A percentile compares a stretch with the other conserved stretches of the same genome.
phyloP scores from a whole-genome alignment of 2,113 vertebrate species.

The Lutjanus erythropterus region DNA sequence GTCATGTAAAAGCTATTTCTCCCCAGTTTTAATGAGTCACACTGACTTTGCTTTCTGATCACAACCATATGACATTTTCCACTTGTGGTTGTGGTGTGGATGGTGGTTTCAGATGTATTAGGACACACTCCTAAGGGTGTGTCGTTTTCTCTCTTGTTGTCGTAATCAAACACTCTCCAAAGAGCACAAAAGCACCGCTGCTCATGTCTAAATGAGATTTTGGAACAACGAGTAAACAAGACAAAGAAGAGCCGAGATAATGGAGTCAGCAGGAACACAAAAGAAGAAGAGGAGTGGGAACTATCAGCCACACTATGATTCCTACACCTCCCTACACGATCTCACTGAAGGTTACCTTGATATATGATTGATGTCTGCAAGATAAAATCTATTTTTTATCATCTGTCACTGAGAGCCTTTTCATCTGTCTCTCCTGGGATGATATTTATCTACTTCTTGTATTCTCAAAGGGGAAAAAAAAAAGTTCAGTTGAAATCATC shows the following conservation, averaged over 20 bases:
- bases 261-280: neutral
- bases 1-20: conserved; percentile 10
- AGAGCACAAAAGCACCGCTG: conserved; percentile 14
- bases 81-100: neutral
- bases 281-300: conserved; percentile 15
- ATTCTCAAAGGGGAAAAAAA: conserved; percentile 25
- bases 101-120: neutral
- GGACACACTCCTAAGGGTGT: neutral
- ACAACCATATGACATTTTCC: neutral
- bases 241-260: conserved; percentile 20
- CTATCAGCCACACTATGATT: conserved; percentile 14
- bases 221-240: conserved; percentile 3
- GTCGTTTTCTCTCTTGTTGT: neutral
- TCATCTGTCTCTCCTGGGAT: conserved; percentile 42
- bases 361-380: conserved; percentile 48
- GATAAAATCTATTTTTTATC: conserved; percentile 59
- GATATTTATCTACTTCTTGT: conserved; percentile 31
- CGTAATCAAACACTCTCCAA: neutral
- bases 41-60: conserved; percentile 7
- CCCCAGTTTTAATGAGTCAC: conserved; percentile 1
- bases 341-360: conserved; percentile 61
- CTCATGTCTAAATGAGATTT: conserved; percentile 15
- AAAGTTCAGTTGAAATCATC: conserved; percentile 25
- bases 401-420: conserved; percentile 50
- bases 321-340: conserved; percentile 8